A percentile compares a stretch with the other conserved stretches of the same genome.
Conservation (phyloP, 2,797 vertebrate species). For the Linurgus olivaceus region DNA sequence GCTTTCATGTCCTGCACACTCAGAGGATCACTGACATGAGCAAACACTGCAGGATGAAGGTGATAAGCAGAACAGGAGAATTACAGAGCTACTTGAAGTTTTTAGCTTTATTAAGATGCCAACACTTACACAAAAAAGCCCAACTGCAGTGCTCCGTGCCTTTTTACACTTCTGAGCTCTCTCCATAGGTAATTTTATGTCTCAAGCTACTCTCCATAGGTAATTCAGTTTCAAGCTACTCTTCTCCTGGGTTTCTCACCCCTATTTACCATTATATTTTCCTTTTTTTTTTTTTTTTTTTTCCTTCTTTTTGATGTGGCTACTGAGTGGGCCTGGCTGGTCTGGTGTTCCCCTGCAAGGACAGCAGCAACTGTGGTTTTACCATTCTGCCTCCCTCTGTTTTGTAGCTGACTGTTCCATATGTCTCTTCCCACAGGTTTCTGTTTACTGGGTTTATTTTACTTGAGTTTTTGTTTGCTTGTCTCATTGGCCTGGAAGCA, state of each 20-base stretch:
- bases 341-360: not conserved
- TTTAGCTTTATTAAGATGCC: not conserved
- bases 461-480: not conserved
- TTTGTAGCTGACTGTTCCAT: not conserved
- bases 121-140: not conserved
- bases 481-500: not conserved
- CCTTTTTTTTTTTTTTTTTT: no score
- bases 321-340: fast-evolving
- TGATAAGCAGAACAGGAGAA: not conserved
- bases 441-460: not conserved
- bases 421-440: not conserved
- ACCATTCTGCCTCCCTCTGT: not conserved
- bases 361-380: not conserved
- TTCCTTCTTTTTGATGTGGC: not conserved
- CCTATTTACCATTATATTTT: not conserved
- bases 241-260: not conserved
- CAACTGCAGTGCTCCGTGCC: not conserved
- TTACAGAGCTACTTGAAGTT: not conserved
- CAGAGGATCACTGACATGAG: not conserved
- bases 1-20: not conserved
- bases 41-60: not conserved
- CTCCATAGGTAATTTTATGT: not conserved
- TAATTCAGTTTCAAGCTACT: not conserved
- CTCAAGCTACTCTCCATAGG: not conserved
- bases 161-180: conserved; percentile 1